These are phyloP conservation scores for Chelonoidis abingdonii DNA, from an alignment of 2,113 vertebrate genomes.

Conservation along the genomic window DNA sequence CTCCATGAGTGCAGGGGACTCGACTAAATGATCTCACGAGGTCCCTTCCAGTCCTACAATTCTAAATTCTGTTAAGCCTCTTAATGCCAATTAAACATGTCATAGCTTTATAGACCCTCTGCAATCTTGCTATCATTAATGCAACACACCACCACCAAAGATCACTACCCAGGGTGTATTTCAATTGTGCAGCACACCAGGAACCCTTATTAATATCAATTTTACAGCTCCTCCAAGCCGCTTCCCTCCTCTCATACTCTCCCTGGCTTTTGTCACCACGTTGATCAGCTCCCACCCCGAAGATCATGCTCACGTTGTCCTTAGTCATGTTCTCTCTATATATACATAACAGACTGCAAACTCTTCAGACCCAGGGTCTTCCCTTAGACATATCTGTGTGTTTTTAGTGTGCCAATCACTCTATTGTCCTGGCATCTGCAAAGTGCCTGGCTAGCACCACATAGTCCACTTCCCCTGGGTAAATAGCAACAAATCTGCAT, in stretches of 20 bases:
- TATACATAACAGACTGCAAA: background rate
- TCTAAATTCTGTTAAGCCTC: background rate
- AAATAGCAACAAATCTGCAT: background rate
- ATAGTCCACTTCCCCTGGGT: background rate
- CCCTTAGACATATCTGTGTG: background rate
- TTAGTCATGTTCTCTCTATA: background rate
- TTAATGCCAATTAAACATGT: background rate
- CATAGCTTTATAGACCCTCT: background rate
- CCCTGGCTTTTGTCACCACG: background rate
- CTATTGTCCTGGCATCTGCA: background rate
- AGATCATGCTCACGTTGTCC: background rate
- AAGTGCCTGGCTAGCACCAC: background rate
- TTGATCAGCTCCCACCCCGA: background rate
- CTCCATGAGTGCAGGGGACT: no score
- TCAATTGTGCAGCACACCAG: background rate
- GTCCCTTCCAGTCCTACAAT: no score
- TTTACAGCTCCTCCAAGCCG: background rate
- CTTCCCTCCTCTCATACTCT: background rate
- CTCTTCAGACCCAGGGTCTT: background rate
- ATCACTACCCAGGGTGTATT: background rate
- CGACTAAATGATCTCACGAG: no score
- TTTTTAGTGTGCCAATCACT: no score
- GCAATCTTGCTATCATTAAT: background rate
- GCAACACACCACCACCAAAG: background rate
- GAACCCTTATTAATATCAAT: background rate